phyloP scores from a whole-genome alignment of 2,888 invertebrate species.

The Oasisia sp. region DNA sequence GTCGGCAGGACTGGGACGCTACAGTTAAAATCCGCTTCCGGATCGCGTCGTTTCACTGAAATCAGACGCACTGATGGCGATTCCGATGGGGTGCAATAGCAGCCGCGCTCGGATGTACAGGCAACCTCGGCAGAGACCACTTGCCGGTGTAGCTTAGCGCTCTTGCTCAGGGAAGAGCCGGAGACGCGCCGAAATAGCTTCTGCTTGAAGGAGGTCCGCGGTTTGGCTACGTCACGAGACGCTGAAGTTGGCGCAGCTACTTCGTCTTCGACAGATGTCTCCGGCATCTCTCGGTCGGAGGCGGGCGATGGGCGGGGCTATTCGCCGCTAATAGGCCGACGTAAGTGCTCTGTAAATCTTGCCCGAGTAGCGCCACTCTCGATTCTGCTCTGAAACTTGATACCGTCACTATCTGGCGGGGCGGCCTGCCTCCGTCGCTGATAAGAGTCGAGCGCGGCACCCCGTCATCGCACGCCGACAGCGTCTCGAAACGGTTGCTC shows the following conservation, averaged over 20 bases:
- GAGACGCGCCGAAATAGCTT: constrained; percentile 6
- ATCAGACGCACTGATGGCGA: neutral
- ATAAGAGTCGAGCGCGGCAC: neutral
- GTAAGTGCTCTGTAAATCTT: constrained; percentile 13
- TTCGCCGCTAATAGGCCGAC: constrained; percentile 13
- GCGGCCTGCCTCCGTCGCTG: neutral
- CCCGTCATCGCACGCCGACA: neutral
- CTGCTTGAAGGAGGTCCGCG: constrained; percentile 5
- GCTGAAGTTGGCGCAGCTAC: neutral
- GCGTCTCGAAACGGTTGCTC: neutral
- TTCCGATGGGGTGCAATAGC: neutral
- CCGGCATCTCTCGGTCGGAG: neutral
- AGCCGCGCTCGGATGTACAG: neutral
- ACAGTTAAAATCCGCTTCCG: neutral
- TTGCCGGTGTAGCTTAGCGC: neutral
- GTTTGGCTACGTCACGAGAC: constrained; percentile 4
- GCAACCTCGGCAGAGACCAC: constrained; percentile 17
- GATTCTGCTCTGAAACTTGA: neutral
- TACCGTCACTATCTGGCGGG: neutral
- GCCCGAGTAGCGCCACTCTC: constrained; percentile 17
- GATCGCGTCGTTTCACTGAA: neutral
- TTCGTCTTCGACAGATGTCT: constrained; percentile 11
- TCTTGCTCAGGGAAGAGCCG: neutral
- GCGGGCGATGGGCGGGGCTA: constrained; percentile 17
- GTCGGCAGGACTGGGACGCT: neutral